phyloP scores from a whole-genome alignment of 2,888 invertebrate genomes.

The Hofmannophila pseudospretella region DNA sequence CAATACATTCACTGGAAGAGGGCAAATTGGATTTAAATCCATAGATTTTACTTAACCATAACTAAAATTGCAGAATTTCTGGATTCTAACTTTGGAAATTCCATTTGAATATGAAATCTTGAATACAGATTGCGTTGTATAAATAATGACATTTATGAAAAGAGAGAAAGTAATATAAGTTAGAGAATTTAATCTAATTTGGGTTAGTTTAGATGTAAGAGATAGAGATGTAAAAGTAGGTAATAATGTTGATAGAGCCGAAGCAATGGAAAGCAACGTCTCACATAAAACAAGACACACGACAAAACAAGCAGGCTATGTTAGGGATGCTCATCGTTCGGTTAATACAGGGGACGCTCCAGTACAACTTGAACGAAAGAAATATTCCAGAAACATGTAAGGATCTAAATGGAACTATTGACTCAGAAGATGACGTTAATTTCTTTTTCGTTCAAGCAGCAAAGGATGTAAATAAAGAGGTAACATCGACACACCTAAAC shows the following conservation, averaged over 20 bases:
- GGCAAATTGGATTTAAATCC: neutral
- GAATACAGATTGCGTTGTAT: too few relatives aligned
- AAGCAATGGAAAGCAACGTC: slow-evolving; percentile 60
- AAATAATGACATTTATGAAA: too few relatives aligned
- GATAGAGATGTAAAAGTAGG: neutral
- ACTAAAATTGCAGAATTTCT: too few relatives aligned
- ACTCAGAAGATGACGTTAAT: slow-evolving; percentile 15
- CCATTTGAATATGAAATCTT: too few relatives aligned
- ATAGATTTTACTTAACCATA: neutral
- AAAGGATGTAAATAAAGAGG: slow-evolving; percentile 52
- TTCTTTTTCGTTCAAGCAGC: slow-evolving; percentile 45
- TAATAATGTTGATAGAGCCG: neutral
- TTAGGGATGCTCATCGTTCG: slow-evolving; percentile 31
- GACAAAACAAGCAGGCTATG: slow-evolving; percentile 46
- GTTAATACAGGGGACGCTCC: slow-evolving; percentile 37
- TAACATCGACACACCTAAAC: slow-evolving; percentile 79
- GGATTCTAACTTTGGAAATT: too few relatives aligned
- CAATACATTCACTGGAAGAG: neutral
- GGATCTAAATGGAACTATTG: too few relatives aligned
- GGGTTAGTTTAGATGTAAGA: too few relatives aligned
- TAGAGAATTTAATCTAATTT: too few relatives aligned
- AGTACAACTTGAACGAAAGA: slow-evolving; percentile 50
- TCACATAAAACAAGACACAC: slow-evolving; percentile 35
- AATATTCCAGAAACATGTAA: too few relatives aligned
- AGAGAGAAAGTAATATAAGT: too few relatives aligned